These are phyloP conservation scores for Amphilophus citrinellus DNA, from an alignment of 2,113 vertebrate genomes.

Conservation along the genomic window DNA sequence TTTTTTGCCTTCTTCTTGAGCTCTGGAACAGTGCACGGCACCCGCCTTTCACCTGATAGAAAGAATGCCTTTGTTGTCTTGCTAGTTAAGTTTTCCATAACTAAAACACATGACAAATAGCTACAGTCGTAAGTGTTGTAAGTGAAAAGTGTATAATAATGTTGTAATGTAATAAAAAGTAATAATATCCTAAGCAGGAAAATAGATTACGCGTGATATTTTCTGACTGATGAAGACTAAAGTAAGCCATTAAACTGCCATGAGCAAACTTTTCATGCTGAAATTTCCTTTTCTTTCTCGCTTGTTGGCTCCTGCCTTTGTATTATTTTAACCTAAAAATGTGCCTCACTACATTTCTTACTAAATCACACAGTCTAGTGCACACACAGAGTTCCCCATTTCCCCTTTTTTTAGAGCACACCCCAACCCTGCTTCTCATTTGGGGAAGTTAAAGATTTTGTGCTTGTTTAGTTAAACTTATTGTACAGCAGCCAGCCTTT, in stretches of 20 bases:
- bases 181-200: neutral
- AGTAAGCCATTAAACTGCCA: neutral
- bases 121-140: neutral
- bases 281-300: neutral
- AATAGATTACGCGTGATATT: neutral
- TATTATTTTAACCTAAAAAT: constrained; percentile 17
- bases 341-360: constrained; percentile 40
- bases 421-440: constrained; percentile 53
- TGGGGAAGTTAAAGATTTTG: constrained; percentile 64
- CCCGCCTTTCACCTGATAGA: constrained; percentile 38
- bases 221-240: neutral
- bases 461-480: constrained; percentile 62
- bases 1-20: constrained; percentile 37
- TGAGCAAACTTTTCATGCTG: neutral
- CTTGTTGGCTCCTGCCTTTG: neutral
- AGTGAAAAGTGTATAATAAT: constrained; percentile 4
- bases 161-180: constrained; percentile 6
- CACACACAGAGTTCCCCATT: constrained; percentile 42
- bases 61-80: constrained; percentile 47
- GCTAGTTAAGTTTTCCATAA: constrained; percentile 23
- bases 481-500: constrained; percentile 44
- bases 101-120: neutral
- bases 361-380: constrained; percentile 52
- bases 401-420: constrained; percentile 40
- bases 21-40: constrained; percentile 25